These are phyloP conservation scores for Helicorthomorpha holstii DNA, from an alignment of 1,140 invertebrate genomes.

Conservation along the genomic window DNA sequence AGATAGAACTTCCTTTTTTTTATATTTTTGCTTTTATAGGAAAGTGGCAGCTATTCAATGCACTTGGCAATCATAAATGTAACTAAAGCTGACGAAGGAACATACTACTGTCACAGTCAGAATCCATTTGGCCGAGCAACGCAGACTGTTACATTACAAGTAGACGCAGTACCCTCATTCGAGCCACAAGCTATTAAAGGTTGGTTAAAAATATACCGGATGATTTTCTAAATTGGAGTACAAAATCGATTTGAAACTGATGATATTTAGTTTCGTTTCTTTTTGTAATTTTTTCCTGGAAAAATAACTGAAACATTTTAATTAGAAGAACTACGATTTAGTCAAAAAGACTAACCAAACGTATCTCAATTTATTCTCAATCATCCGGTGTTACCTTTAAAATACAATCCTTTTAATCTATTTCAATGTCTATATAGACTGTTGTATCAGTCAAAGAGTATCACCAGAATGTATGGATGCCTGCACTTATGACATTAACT, in stretches of 20 bases:
- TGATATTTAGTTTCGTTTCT: no score
- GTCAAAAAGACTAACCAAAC: no score
- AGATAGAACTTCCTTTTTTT: background rate
- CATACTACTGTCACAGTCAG: constrained; percentile 63
- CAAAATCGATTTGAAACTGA: no score
- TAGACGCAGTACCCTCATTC: background rate
- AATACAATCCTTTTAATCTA: no score
- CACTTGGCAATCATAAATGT: constrained; percentile 49
- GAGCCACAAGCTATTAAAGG: background rate
- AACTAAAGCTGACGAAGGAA: constrained; percentile 45
- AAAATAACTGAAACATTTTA: no score
- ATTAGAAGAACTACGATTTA: no score
- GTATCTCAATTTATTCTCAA: no score
- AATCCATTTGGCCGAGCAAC: constrained; percentile 55
- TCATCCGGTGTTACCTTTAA: no score
- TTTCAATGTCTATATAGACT: no score
- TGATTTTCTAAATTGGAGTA: no score
- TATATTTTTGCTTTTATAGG: constrained; percentile 18
- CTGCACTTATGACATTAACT: constrained; percentile 55
- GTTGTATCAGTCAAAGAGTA: constrained; percentile 57
- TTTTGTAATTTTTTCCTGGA: no score
- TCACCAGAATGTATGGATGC: constrained; percentile 51
- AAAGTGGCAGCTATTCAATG: constrained; percentile 47
- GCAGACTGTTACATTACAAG: constrained; percentile 46
- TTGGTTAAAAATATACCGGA: no score